These are phyloP conservation scores for Bos taurus DNA, from an alignment of 2,113 vertebrate genomes.

Conservation along the genomic window DNA sequence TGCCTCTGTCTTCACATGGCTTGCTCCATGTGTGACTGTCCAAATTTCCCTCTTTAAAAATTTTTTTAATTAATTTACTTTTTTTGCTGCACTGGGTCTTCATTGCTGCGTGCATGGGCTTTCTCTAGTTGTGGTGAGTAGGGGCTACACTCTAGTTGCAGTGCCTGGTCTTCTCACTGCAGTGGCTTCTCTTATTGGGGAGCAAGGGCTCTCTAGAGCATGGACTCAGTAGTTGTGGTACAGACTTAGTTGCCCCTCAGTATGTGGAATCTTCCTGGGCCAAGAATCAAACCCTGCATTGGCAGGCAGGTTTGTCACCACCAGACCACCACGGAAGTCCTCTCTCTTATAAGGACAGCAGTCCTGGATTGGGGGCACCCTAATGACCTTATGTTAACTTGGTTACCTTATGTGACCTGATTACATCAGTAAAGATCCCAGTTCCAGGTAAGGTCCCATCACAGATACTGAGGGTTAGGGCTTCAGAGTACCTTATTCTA, in stretches of 20 bases:
- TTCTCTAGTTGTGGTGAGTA: neutral
- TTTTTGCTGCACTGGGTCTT: neutral
- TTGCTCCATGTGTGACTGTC: neutral
- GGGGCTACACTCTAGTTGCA: neutral
- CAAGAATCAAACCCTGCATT: neutral
- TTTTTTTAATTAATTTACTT: accelerated
- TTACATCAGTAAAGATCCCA: neutral
- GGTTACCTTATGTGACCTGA: neutral
- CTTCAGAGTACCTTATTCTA: neutral
- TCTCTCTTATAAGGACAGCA: neutral
- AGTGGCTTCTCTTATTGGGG: neutral
- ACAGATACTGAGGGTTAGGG: neutral
- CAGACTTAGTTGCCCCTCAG: neutral
- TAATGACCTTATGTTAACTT: neutral
- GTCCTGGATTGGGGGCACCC: no score
- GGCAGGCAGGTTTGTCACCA: neutral
- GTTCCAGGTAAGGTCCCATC: neutral
- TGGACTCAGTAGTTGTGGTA: neutral
- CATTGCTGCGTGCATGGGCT: neutral
- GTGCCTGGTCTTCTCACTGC: neutral
- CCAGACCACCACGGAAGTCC: neutral
- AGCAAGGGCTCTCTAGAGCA: neutral
- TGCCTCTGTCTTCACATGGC: neutral
- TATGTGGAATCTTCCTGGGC: neutral
- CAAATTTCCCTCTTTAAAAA: neutral